A percentile compares a stretch with the other conserved stretches of the same genome.
Evolutionary conservation across 2,113 vertebrate species (phyloP).

Genomic region (Spilogale gracilis): DNA sequence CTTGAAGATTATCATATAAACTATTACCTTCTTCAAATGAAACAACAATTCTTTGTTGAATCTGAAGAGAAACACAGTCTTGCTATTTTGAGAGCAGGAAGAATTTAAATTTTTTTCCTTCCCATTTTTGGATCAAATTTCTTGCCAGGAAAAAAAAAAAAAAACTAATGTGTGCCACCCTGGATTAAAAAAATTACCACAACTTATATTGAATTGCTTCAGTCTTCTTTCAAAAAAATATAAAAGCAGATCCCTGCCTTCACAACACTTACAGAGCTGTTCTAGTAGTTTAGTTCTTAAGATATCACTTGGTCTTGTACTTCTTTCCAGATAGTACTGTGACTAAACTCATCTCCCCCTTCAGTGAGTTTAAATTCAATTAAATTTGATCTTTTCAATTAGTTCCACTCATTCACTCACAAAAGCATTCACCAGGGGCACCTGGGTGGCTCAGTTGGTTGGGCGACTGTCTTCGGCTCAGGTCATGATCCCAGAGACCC

Average conservation of each 20-base stretch:
- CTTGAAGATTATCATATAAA: not conserved
- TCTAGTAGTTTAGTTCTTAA: not conserved
- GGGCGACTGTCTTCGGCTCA: too few relatives aligned
- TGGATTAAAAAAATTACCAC: not conserved
- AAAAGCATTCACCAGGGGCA: conserved; percentile 41
- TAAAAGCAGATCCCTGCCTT: not conserved
- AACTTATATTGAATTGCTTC: not conserved
- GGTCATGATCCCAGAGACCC: too few relatives aligned
- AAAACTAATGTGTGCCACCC: not conserved
- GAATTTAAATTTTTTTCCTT: not conserved
- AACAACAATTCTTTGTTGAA: conserved; percentile 30
- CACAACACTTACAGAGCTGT: not conserved
- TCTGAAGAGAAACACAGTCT: not conserved
- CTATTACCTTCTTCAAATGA: not conserved
- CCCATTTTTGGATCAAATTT: not conserved
- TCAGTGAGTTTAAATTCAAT: conserved; percentile 72
- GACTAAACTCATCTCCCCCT: conserved; percentile 61
- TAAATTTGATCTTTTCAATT: conserved; percentile 78
- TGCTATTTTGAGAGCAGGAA: not conserved
- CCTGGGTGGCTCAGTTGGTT: too few relatives aligned
- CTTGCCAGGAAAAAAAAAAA: not conserved
- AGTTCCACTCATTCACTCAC: conserved; percentile 45
- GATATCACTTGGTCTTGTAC: conserved; percentile 29
- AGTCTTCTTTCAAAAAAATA: not conserved
- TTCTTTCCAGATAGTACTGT: conserved; percentile 6